These are phyloP conservation scores for Helleia helle DNA, from an alignment of 2,888 invertebrate species.

Conservation along the genomic window DNA sequence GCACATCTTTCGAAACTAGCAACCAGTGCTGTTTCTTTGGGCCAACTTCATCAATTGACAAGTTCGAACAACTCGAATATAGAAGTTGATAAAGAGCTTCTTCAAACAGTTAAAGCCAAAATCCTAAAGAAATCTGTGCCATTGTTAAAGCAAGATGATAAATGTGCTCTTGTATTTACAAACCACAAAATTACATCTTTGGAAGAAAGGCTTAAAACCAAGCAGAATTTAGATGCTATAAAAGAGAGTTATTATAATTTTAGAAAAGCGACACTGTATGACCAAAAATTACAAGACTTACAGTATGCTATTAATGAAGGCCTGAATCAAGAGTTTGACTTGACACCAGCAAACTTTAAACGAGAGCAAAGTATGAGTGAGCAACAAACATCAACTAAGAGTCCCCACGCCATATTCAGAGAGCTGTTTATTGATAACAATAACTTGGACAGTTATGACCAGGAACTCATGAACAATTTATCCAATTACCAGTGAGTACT, in stretches of 20 bases:
- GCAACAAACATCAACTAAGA: conserved; percentile 27
- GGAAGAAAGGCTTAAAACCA: conserved; percentile 47
- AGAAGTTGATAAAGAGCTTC: conserved; percentile 55
- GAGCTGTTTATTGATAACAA: conserved; percentile 57
- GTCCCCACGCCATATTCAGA: conserved; percentile 61
- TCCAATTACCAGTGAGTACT: conserved; percentile 57
- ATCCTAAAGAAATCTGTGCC: conserved; percentile 40
- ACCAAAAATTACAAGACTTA: conserved; percentile 58
- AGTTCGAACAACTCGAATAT: conserved; percentile 34
- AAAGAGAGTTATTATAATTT: conserved; percentile 68
- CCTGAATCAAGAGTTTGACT: conserved; percentile 52
- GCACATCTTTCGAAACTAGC: conserved; percentile 79
- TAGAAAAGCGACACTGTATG: conserved; percentile 57
- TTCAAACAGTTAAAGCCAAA: conserved; percentile 56
- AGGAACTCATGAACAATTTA: conserved; percentile 53
- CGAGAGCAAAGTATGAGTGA: conserved; percentile 17
- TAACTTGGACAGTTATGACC: conserved; percentile 54
- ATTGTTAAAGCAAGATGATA: conserved; percentile 45
- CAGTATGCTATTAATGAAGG: conserved; percentile 66
- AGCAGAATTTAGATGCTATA: conserved; percentile 48
- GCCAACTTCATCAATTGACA: conserved; percentile 74
- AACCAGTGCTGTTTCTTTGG: conserved; percentile 68
- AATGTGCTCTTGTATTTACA: conserved; percentile 58
- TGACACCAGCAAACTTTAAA: conserved; percentile 20
- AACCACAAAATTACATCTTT: conserved; percentile 42